Evolutionary conservation across 2,888 invertebrate species (phyloP), one percentile per base, ranked within the genome.

Genomic region (Prosopocoilus inquinatus): DNA sequence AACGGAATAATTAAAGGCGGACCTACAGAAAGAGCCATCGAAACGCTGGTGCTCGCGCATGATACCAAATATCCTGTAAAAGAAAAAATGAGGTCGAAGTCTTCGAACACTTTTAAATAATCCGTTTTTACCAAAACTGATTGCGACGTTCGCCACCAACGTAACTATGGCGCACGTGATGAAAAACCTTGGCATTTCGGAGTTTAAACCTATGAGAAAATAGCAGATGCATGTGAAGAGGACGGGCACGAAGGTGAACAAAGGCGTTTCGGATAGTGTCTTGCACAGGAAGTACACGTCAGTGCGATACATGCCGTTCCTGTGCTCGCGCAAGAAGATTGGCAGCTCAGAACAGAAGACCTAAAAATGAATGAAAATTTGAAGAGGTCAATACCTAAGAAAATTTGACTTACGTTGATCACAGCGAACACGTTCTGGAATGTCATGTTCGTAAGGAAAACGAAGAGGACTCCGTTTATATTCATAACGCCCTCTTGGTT

Each of bases 391-490:
- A n/a, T n/a, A 12, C 16, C 8, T 38, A 9, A 44, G 16, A 8
- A 44, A 12, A 5, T 15, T 7, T 41, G 54, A 81, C 90, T 85
- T 78, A 96, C 96, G 75, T 90, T 91, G 55, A 96, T 88, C 39
- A 96, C 96, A 58, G 94, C 92, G 71, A 95, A 95, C n/a, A 94
- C 88, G 75, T 94, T 95, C 69, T 94, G 92, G 76, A 96, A 95
- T 4, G 95, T 95, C 88, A 94, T 90, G 71, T 93, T 94, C 11
- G 92, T 92, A 46, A 94, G 82, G 73, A 94, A 89, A 70, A 95
- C 86, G 75, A 94, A 96, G 52, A 96, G 82, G 20, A 90, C 93
- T 41, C 96, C 96, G 72, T 94, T 96, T 62, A 96, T 91, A 75
- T 96, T 96, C 88, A 91, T 91, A 0, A 96, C 92, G 1, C 93